phyloP scores from a whole-genome alignment of 2,113 vertebrate species.

The Phoxinus phoxinus region DNA sequence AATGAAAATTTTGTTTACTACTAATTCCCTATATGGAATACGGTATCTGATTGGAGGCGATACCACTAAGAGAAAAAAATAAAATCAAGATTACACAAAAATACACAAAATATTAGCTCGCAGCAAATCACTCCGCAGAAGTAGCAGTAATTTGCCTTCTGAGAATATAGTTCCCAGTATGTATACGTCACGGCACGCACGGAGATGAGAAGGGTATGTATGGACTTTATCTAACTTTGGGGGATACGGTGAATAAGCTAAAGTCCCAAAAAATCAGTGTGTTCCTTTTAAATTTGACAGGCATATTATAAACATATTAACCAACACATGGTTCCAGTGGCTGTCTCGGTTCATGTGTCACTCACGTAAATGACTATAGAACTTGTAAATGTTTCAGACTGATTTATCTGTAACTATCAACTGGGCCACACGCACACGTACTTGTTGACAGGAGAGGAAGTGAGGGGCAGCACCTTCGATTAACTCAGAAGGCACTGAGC shows the following conservation, averaged over 20 bases:
- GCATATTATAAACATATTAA: neutral
- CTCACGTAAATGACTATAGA: neutral
- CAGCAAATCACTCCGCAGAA: no score
- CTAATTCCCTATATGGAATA: neutral
- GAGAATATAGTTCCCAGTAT: no score
- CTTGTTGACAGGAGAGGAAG: slow-evolving; percentile 10
- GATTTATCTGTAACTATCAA: slow-evolving; percentile 33
- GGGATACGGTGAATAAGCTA: no score
- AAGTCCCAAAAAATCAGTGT: no score
- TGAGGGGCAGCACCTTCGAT: slow-evolving; percentile 13
- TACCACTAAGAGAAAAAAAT: neutral
- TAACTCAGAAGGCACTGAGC: slow-evolving; percentile 48
- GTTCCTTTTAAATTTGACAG: neutral
- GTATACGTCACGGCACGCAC: no score
- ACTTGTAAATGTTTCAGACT: neutral
- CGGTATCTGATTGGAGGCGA: neutral
- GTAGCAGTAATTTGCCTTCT: no score
- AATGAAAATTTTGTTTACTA: neutral
- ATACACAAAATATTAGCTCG: no score
- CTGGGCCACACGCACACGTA: slow-evolving; percentile 26
- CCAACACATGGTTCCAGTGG: neutral
- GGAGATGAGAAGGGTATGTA: no score
- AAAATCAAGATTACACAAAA: no score
- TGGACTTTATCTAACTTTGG: no score
- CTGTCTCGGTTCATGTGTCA: neutral